These are phyloP conservation scores for Zapus hudsonius DNA, from an alignment of 2,113 vertebrate species.

Conservation along the genomic window DNA sequence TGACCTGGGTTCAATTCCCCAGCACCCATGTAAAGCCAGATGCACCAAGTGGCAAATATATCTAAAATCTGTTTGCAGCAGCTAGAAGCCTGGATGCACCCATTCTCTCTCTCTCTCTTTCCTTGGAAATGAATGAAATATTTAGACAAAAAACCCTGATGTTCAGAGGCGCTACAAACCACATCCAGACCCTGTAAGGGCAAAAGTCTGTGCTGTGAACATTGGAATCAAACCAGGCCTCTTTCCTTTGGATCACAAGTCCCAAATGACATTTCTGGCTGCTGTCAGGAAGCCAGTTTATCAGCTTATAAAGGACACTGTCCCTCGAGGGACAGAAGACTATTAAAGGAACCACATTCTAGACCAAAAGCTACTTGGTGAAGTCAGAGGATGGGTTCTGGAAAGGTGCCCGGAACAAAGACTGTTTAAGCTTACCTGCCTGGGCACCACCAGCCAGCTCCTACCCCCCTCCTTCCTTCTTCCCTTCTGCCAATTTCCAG, in stretches of 20 bases:
- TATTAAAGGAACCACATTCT: slow-evolving; percentile 35
- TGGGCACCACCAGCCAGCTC: not conserved
- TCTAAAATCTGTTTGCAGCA: too few relatives aligned
- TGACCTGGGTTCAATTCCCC: too few relatives aligned
- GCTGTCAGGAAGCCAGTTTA: slow-evolving; percentile 30
- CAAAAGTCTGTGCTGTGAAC: not conserved
- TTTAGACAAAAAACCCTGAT: not conserved
- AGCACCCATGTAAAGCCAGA: too few relatives aligned
- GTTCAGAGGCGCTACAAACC: not conserved
- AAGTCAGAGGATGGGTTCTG: slow-evolving; percentile 26
- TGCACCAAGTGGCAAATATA: too few relatives aligned
- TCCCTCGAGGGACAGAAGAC: slow-evolving; percentile 22
- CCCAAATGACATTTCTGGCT: not conserved
- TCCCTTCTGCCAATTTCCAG: not conserved
- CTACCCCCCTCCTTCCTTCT: not conserved
- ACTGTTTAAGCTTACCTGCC: not conserved
- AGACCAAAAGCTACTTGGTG: slow-evolving; percentile 15
- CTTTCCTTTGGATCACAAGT: slow-evolving; percentile 3
- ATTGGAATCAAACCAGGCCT: not conserved
- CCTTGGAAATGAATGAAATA: too few relatives aligned
- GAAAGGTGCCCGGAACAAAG: slow-evolving; percentile 40
- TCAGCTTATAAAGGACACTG: slow-evolving; percentile 41
- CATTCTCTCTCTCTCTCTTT: too few relatives aligned
- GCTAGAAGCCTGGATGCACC: too few relatives aligned
- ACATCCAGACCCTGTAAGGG: not conserved